Base-by-base conservation (phyloP, 2,888 invertebrate species). In the Erpobdella octoculata region DNA sequence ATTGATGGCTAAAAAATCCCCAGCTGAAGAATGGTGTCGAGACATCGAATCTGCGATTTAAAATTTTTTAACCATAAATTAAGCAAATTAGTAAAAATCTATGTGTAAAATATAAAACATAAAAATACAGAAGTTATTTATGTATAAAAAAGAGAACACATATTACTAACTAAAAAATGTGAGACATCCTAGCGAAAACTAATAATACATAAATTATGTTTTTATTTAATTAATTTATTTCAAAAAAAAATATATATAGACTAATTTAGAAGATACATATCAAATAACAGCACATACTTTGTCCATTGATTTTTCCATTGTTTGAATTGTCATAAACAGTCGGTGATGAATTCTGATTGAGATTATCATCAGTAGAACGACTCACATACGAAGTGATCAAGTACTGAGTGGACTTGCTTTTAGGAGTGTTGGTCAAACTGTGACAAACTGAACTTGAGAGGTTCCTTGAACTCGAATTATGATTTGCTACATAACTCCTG, bases 1-100 rank as follows among this genome's bases (percentile, higher is more conserved):
- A 28, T 68, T 35, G 68, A 68, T 68, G 46, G 46, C n/a, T n/a
- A 68, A 33, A 28, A 68, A 68, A 33, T 68, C 68, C 18, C 68
- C 68, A 3, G 68, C 68, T 9, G 68, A 68, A 1, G 68, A 68
- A 31, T 68, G 68, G 12, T 38, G 68, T 9, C 68, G 36, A 12
- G 68, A 68, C 68, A 68, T 69, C 33, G 35, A n/a, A 18, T 62
- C 62, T 62, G 62, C 8, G 33, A 33, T n/a, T n/a, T n/a, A n/a
- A n/a, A n/a, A n/a, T n/a, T n/a, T n/a, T n/a, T n/a, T n/a, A n/a
- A n/a, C n/a, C n/a, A n/a, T n/a, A n/a, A n/a, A n/a, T n/a, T n/a
- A n/a, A n/a, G n/a, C n/a, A n/a, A n/a, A n/a, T n/a, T n/a, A n/a
- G n/a, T n/a, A n/a, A n/a, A n/a, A n/a, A n/a, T n/a, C n/a, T n/a